A percentile compares a stretch with the other conserved stretches of the same genome.
Evolutionary conservation across 2,113 vertebrate genomes (phyloP).

Genomic region (Mobula birostris): DNA sequence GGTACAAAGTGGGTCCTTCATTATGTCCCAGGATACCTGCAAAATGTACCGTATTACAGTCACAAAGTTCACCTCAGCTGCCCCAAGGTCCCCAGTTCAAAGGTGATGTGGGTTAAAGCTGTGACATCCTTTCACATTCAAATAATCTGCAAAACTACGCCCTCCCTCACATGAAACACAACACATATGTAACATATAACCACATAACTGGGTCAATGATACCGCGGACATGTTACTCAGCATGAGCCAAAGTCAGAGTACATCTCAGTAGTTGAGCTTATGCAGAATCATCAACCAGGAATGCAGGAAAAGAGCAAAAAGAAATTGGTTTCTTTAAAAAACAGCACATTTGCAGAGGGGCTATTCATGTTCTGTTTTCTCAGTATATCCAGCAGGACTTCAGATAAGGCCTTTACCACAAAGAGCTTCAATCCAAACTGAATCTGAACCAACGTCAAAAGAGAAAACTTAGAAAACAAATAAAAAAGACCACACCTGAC

Average conservation of each 20-base stretch:
- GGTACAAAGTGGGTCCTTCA: conserved; percentile 50
- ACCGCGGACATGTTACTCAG: not conserved
- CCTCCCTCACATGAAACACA: not conserved
- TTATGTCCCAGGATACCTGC: conserved; percentile 42
- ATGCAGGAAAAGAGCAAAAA: not conserved
- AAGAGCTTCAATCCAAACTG: too few species aligned
- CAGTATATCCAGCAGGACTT: too few species aligned
- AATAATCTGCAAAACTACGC: not conserved
- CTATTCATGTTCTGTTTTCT: too few species aligned
- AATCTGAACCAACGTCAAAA: too few species aligned
- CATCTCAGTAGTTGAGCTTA: not conserved
- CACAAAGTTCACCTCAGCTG: too few species aligned
- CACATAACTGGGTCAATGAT: not conserved
- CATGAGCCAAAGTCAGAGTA: not conserved
- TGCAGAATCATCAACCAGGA: not conserved
- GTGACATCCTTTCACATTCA: not conserved
- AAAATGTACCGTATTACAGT: not conserved
- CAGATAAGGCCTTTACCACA: too few species aligned
- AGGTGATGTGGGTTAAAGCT: not conserved
- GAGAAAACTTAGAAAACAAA: too few species aligned
- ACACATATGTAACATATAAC: not conserved
- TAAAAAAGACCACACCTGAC: not conserved
- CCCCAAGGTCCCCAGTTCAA: too few species aligned
- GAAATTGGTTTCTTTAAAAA: too few species aligned
- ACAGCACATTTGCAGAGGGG: too few species aligned